Evolutionary conservation across 2,113 vertebrate genomes (phyloP).

Genomic region (Loxodonta africana): DNA sequence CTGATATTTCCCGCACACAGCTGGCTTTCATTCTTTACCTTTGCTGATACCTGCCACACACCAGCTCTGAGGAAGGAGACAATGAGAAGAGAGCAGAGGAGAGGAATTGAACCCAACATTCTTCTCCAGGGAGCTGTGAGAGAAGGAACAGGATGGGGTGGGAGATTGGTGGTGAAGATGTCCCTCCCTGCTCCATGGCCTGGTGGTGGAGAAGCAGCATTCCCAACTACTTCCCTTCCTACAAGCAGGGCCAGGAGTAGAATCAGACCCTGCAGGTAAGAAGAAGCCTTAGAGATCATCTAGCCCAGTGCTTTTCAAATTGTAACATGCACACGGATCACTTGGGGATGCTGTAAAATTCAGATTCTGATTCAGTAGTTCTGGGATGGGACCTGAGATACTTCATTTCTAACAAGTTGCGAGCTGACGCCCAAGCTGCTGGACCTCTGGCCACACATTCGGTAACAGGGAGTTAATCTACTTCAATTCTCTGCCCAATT

Average conservation of each 20-base stretch:
- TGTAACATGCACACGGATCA: neutral
- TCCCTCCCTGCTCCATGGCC: fast-evolving
- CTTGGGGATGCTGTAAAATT: neutral
- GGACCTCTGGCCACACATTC: no score
- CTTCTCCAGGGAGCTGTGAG: neutral
- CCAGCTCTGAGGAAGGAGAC: neutral
- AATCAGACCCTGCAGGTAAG: neutral
- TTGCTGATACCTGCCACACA: neutral
- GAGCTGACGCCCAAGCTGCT: neutral
- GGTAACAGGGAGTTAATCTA: neutral
- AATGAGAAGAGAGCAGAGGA: neutral
- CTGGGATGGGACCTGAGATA: neutral
- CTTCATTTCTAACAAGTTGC: neutral
- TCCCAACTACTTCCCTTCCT: neutral
- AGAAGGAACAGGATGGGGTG: neutral
- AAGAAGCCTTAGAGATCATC: neutral
- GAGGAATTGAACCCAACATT: neutral
- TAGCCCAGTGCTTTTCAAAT: neutral
- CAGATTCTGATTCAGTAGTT: neutral
- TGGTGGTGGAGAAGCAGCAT: neutral
- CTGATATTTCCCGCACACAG: neutral
- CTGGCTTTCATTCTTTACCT: neutral
- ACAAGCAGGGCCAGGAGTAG: neutral
- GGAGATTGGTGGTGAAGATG: neutral
- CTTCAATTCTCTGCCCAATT: neutral